Evolutionary conservation across 1,140 invertebrate species (phyloP).

Genomic region (Eueides isabella): DNA sequence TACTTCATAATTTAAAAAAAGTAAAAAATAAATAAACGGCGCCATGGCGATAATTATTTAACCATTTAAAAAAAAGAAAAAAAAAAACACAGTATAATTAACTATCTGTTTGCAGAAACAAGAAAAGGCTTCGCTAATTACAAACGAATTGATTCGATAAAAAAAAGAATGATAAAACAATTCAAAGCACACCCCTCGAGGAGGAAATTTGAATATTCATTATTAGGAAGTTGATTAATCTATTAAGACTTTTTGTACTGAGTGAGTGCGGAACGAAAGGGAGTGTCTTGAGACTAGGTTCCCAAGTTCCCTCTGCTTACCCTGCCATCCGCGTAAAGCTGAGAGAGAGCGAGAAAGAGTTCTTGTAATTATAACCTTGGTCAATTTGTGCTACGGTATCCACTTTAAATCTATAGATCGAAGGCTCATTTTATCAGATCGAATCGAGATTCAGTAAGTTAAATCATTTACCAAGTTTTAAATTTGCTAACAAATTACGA

Average conservation of each 20-base stretch:
- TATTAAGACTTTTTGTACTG: slow-evolving; percentile 1
- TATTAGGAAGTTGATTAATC: slow-evolving; percentile 3
- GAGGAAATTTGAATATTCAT: background rate
- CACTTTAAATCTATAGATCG: background rate
- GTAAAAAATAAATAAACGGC: too few relatives aligned
- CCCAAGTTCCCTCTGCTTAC: too few relatives aligned
- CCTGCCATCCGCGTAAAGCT: too few relatives aligned
- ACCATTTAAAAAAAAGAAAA: too few relatives aligned
- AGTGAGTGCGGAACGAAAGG: too few relatives aligned
- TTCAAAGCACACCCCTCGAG: background rate
- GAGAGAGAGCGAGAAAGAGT: too few relatives aligned
- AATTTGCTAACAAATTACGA: background rate
- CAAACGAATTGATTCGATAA: background rate
- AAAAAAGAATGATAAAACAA: background rate
- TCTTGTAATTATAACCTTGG: slow-evolving; percentile 3
- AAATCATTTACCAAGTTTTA: background rate
- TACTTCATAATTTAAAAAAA: too few relatives aligned
- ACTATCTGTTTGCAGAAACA: background rate
- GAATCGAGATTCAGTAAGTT: slow-evolving; percentile 9
- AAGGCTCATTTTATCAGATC: background rate
- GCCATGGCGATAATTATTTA: too few relatives aligned
- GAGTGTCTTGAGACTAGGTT: too few relatives aligned
- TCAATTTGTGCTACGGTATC: background rate
- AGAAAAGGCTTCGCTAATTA: background rate
- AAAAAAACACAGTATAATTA: too few relatives aligned